Evolutionary conservation across 1,140 invertebrate genomes (phyloP), one percentile per base, ranked within the genome.

Genomic region (Globodera rostochiensis): DNA sequence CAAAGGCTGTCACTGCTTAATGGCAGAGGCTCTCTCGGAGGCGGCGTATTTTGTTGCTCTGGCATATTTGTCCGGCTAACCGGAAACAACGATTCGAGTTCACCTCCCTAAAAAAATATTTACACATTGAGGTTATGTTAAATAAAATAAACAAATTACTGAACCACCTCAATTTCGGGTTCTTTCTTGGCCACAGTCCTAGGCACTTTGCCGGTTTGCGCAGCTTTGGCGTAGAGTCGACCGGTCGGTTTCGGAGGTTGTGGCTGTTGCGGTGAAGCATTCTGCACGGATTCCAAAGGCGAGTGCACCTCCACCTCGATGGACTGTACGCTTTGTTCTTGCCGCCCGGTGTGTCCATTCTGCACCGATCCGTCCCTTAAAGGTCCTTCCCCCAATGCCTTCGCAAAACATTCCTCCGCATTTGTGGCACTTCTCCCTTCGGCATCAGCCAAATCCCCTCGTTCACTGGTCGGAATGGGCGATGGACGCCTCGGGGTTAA

Each of bases 291-390:
- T 53, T 15, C 53, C 36, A 36, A 36, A 36, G 36, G 36, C 36
- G 36, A 36, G 67, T 70, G 67, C 67, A 11, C 11, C n/a, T 70
- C 67, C 67, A n/a, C n/a, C 36, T 70, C 67, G n/a, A 70, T 70
- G 8, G 67, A n/a, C 67, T n/a, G 21, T 45, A 19, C 67, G 36
- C 19, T 70, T 4, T 8, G 67, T 15, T 53, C 53, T 9, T 53
- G 53, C 7, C 53, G 53, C 15, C 53, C 36, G 36, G 36, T 36
- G 36, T 36, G 21, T 66, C 53, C 50, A 53, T 53, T 53, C 50
- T 53, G 50, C 60, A 66, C 60, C 60, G 60, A 66, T 21, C 1
- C 13, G 60, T 21, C 60, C 60, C n/a, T 66, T 66, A 21, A 3
- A 66, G 60, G 13, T 3, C 13, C 13, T 66, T 66, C 60, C 60